Evolutionary conservation across 2,888 invertebrate genomes (phyloP), one percentile per base, ranked within the genome.

Genomic region (Lysandra coridon): DNA sequence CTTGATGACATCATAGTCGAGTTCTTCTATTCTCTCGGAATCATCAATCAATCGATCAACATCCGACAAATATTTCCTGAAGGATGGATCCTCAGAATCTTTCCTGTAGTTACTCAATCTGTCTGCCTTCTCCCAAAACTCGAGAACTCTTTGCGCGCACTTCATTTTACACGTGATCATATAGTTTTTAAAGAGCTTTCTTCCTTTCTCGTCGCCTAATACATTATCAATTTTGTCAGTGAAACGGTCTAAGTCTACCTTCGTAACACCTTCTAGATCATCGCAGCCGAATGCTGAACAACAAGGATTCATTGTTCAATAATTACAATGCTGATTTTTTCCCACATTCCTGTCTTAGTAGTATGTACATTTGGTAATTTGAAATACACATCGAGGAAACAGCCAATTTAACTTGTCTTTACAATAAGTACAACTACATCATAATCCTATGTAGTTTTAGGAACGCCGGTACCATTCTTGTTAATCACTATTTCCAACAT

Each of bases 141-240:
- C 90, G 79, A 95, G 84, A 12, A 89, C 86, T 81, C 87, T 86
- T 40, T 90, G 88, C 17, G 94, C 95, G 81, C 90, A 87, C 82
- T 86, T 89, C 87, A 94, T 87, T 83, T 92, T 92, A 37, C 91
- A 89, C 3, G 93, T 89, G 82, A 86, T 89, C 93, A 95, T 93
- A 82, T 92, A 95, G 84, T 92, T 92, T 80, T 93, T 89, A 80
- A 95, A 95, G 30, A 94, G 83, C 81, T 89, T 89, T 80, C 93
- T 88, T 0, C 95, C 94, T 82, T 92, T 94, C 80, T 93, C 92
- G 81, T 95, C 92, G 79, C 89, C 92, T 73, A 95, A 88, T 69
- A 95, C 91, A 85, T 95, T 95, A 86, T 95, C 94, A 82, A 95
- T 93, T 86, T 89, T 93, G 83, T 95, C 95, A 79, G 95, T 94